Evolutionary conservation across 2,888 invertebrate genomes (phyloP), one percentile per base, ranked within the genome.

Genomic region (Caenorhabditis uteleia): DNA sequence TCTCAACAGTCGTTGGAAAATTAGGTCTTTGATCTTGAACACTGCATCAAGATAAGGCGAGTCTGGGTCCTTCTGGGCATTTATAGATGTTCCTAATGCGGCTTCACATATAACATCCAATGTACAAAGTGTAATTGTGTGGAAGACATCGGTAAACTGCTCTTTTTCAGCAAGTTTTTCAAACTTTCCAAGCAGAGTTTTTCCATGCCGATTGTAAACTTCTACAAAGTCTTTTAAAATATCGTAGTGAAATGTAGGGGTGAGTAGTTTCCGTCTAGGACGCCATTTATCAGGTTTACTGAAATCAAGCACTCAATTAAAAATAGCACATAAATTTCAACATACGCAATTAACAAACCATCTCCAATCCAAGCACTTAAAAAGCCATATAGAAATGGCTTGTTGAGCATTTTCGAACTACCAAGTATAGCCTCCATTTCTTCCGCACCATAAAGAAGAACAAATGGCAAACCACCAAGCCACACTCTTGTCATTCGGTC

Each of bases 331-430:
- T 5, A 23, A 20, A 21, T 20, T 34, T 12, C 31, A 33, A 47
- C 54, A 44, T 60, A 85, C 85, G 84, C 85, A 38, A 85, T 86
- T 2, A 87, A 77, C 1, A 87, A 80, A n/a, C 87, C 87, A 26
- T 85, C 84, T n/a, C 86, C 86, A 12, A 87, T 83, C 87, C 87
- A 87, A 1, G 86, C 84, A 49, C 85, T 83, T 2, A 87, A 74
- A 62, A 85, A 85, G 8, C 77, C 68, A 76, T 87, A 87, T 54
- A 85, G 84, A 45, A 77, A 77, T 7, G 85, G 80, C 64, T 85
- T 85, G 48, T 84, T 80, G 23, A 85, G 70, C 61, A 83, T 77
- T 44, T 81, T 84, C 43, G 79, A 80, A 55, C 82, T 77, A 18
- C 78, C 77, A 18, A 85, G 68, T 16, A 85, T 75, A 8, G 77